These are phyloP conservation scores for Acanthochromis polyacanthus DNA, from an alignment of 2,113 vertebrate genomes.

Conservation along the genomic window DNA sequence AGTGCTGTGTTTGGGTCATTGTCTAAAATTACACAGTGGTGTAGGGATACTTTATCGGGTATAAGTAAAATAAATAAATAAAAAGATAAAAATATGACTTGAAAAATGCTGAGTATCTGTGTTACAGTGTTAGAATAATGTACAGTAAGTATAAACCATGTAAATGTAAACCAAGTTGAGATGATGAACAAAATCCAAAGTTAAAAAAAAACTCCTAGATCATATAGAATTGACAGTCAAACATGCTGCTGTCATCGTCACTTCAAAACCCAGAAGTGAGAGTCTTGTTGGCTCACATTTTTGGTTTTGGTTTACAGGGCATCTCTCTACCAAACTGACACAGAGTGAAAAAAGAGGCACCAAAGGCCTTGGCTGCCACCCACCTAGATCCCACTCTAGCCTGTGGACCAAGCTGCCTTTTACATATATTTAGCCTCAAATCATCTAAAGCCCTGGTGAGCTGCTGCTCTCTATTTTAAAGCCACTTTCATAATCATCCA, in stretches of 20 bases:
- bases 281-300: conserved; percentile 19
- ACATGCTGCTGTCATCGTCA: neutral
- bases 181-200: no score
- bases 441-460: conserved; percentile 69
- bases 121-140: no score
- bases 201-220: neutral
- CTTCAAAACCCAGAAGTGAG: conserved; percentile 21
- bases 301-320: conserved; percentile 32
- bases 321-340: conserved; percentile 36
- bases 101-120: no score
- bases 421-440: conserved; percentile 69
- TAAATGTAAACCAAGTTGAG: no score
- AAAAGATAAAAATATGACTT: no score
- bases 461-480: conserved; percentile 57
- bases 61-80: no score
- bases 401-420: conserved; percentile 56
- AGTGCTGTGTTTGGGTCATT: no score
- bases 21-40: no score
- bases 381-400: conserved; percentile 46
- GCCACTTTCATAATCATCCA: conserved; percentile 64
- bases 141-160: no score
- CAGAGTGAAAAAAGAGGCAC: conserved; percentile 14
- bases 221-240: neutral
- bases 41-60: no score
- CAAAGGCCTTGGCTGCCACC: conserved; percentile 50